Percentiles rank a stretch among this genome's conserved stretches.
phyloP scores from a whole-genome alignment of 1,140 invertebrate species.

The Trissolcus basalis region DNA sequence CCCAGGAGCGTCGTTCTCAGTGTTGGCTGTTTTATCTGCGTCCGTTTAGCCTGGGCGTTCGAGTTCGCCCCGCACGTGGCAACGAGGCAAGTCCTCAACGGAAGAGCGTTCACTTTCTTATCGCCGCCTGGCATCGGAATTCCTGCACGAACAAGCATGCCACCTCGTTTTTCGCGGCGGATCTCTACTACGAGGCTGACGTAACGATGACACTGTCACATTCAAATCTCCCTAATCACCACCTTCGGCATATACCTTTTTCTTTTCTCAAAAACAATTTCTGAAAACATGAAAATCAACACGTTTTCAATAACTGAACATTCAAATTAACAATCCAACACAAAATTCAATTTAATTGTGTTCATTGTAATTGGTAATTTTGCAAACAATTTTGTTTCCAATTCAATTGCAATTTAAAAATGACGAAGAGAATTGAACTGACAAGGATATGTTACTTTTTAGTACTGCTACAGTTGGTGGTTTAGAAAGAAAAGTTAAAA shows the following conservation, averaged over 20 bases:
- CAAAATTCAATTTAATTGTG: too few relatives aligned
- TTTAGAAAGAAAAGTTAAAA: too few relatives aligned
- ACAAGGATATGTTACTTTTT: too few relatives aligned
- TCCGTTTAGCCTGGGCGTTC: slow-evolving; percentile 27
- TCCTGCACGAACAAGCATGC: slow-evolving; percentile 39
- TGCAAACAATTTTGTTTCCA: too few relatives aligned
- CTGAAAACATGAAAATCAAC: too few relatives aligned
- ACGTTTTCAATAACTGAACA: too few relatives aligned
- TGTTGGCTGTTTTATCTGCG: slow-evolving; percentile 18
- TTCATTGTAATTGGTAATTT: too few relatives aligned
- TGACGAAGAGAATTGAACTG: too few relatives aligned
- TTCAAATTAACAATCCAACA: too few relatives aligned
- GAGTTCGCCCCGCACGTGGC: slow-evolving; percentile 41
- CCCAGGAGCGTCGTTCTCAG: slow-evolving; percentile 10
- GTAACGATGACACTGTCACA: slow-evolving; percentile 28
- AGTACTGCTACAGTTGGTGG: too few relatives aligned
- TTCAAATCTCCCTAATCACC: slow-evolving; percentile 4
- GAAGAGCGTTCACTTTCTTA: slow-evolving; percentile 56
- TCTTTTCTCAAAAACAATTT: background rate
- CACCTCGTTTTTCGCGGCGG: slow-evolving; percentile 37
- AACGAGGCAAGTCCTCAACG: slow-evolving; percentile 35
- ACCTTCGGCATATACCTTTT: background rate
- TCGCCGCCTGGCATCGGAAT: slow-evolving; percentile 44
- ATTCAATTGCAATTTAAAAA: too few relatives aligned
- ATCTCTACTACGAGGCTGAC: slow-evolving; percentile 10